Evolutionary conservation across 2,888 invertebrate genomes (phyloP), one percentile per base, ranked within the genome.

Genomic region (Drosophila planitibia): DNA sequence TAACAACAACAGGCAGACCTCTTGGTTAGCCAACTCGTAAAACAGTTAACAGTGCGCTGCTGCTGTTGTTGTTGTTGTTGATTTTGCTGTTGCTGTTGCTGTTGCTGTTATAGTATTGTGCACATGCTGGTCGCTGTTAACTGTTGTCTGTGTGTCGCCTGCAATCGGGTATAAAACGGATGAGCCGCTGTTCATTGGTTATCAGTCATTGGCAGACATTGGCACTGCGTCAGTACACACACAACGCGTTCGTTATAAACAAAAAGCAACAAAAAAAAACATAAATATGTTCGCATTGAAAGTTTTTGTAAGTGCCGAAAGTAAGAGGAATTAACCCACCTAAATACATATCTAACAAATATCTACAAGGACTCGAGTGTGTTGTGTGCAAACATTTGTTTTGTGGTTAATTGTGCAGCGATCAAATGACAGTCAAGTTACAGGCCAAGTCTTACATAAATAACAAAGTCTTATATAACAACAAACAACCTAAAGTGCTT

Each of bases 151-250:
- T 49, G 54, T 67, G 74, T 61, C 66, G 83, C 73, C 79, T 79
- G 70, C 82, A 72, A 72, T 84, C 73, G 79, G 73, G 91, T 93
- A 93, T 93, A 93, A 93, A 93, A 92, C 81, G 89, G 90, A 91
- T 92, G 92, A 91, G 88, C 88, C 85, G 79, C 74, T 86, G 85
- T 85, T 83, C 81, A 81, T 77, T 84, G 90, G 89, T 91, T 92
- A 93, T 93, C 93, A 93, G 93, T 92, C 91, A 86, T 83, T 90
- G 83, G 88, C 91, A 87, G 89, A 74, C 90, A 89, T 79, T 89
- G 78, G 86, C 85, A 91, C 90, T 89, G 91, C 88, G 91, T 80
- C 51, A 57, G 65, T 68, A 75, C 61, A 64, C 57, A 59, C 47
- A 62, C 60, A 30, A 16, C 76, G 72, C 75, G 62, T 54, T 73